Evolutionary conservation across 2,797 vertebrate species (phyloP).

Genomic region (Pteronotus mesoamericanus): DNA sequence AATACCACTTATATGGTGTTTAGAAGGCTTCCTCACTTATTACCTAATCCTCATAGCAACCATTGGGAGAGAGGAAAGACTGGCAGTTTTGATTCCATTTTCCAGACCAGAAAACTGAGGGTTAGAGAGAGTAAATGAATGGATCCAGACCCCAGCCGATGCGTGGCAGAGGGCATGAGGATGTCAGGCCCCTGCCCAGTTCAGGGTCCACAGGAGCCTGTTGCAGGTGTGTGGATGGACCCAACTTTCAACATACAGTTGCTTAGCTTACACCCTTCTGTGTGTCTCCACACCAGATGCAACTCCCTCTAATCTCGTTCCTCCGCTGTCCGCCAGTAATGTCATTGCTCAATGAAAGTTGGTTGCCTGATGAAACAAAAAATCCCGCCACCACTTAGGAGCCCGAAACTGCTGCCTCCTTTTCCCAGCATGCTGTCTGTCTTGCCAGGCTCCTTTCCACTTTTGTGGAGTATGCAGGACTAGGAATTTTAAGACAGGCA

Average conservation of each 20-base stretch:
- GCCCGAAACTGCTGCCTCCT: conserved; percentile 51
- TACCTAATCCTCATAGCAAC: not conserved
- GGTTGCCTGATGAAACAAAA: conserved; percentile 49
- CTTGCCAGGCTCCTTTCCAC: conserved; percentile 49
- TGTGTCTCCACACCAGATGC: not conserved
- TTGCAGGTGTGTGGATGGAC: not conserved
- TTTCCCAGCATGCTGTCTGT: conserved; percentile 54
- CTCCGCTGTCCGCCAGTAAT: not conserved
- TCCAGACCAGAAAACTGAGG: conserved; percentile 21
- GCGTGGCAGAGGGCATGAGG: not conserved
- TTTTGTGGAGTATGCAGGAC: conserved; percentile 38
- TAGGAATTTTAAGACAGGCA: conserved; percentile 52
- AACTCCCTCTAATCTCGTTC: not conserved
- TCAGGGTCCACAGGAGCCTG: not conserved
- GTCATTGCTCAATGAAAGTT: conserved; percentile 41
- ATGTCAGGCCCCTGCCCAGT: not conserved
- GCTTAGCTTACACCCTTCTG: not conserved
- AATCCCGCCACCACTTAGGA: conserved; percentile 66
- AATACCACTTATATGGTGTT: not conserved
- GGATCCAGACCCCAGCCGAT: not conserved
- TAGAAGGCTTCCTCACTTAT: not conserved
- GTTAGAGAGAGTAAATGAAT: not conserved
- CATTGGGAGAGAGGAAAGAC: not conserved
- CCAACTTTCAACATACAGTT: not conserved
- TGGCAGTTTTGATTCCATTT: conserved; percentile 16